Conservation (phyloP, 2,113 vertebrate genomes). For the Bostrychus sinensis region DNA sequence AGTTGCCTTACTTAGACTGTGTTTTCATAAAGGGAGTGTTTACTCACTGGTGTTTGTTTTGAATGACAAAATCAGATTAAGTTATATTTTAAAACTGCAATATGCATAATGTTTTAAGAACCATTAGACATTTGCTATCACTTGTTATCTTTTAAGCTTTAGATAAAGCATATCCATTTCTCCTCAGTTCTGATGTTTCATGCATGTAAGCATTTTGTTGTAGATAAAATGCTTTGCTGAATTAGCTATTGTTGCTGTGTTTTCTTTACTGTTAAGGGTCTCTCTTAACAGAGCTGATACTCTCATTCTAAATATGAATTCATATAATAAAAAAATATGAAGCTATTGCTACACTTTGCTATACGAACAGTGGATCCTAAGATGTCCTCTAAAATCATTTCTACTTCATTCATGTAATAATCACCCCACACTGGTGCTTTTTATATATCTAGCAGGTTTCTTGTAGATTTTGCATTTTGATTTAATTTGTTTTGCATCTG, state of each 20-base stretch:
- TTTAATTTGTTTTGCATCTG: too few relatives aligned
- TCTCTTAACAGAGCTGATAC: not conserved
- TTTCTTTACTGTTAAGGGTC: not conserved
- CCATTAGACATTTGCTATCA: conserved; percentile 28
- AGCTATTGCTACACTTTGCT: too few relatives aligned
- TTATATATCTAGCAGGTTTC: too few relatives aligned
- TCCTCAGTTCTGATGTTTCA: conserved; percentile 41
- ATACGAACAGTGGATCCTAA: too few relatives aligned
- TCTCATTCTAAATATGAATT: too few relatives aligned
- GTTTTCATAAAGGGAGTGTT: not conserved
- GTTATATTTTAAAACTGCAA: conserved; percentile 54
- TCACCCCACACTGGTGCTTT: too few relatives aligned
- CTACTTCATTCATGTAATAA: too few relatives aligned
- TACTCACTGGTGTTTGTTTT: not conserved
- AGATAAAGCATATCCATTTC: conserved; percentile 28
- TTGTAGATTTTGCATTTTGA: too few relatives aligned
- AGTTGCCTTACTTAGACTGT: not conserved
- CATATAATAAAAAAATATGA: too few relatives aligned
- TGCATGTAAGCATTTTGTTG: conserved; percentile 49
- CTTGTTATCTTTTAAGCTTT: conserved; percentile 21
- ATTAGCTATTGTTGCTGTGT: conserved; percentile 30
- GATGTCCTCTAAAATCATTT: too few relatives aligned
- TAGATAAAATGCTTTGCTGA: conserved; percentile 52
- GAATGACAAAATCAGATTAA: not conserved
- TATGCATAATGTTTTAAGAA: conserved; percentile 20